Percentiles rank a stretch among this genome's conserved stretches.
Conservation (phyloP, 2,888 invertebrate species). For the Galeopsomyia nigrocyanea region DNA sequence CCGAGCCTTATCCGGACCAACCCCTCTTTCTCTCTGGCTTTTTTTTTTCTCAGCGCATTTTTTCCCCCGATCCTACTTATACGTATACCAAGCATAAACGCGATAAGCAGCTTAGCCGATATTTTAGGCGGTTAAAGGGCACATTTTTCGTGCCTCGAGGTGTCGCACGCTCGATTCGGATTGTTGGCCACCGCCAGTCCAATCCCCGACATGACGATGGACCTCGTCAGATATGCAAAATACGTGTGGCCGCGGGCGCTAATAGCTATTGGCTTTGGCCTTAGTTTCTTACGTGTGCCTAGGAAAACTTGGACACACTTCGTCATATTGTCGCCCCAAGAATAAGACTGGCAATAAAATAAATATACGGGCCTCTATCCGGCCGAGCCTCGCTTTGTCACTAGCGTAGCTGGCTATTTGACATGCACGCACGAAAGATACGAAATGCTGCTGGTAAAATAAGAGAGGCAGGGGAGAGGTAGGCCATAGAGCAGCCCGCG, state of each 20-base stretch:
- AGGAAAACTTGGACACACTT: background rate
- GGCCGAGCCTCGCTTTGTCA: background rate
- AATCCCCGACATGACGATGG: constrained; percentile 26
- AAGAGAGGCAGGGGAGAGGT: constrained; percentile 29
- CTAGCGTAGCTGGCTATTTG: too few species aligned
- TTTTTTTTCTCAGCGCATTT: constrained; percentile 14
- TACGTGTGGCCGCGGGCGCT: constrained; percentile 9
- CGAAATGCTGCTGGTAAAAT: constrained; percentile 22
- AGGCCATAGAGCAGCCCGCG: constrained; percentile 8
- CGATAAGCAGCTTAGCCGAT: constrained; percentile 35
- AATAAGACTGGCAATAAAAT: background rate
- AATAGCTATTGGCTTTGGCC: constrained; percentile 1
- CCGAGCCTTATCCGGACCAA: too few species aligned
- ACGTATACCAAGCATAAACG: background rate
- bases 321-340: background rate
- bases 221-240: constrained; percentile 5
- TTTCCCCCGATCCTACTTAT: constrained; percentile 12
- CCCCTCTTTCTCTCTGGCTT: background rate
- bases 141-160: constrained; percentile 32
- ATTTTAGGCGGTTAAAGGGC: constrained; percentile 24
- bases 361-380: background rate
- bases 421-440: constrained; percentile 8
- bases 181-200: background rate
- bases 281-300: constrained; percentile 24
- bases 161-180: constrained; percentile 3